Evolutionary conservation across 2,888 invertebrate genomes (phyloP), one percentile per base, ranked within the genome.

Genomic region (Melipona beecheii): DNA sequence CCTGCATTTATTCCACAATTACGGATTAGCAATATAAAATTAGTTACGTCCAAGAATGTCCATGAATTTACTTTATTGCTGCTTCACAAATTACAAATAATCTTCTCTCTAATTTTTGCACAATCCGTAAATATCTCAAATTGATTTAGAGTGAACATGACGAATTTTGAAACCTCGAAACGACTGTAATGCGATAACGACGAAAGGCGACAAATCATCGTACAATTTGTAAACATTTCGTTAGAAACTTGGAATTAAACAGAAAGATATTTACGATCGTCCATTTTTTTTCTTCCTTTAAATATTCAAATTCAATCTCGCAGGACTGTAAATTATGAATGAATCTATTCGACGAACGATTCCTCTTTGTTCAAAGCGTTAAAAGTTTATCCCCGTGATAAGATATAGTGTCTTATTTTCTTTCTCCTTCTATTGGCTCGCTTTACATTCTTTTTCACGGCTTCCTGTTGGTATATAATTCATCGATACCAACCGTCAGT

Each of bases 341-440:
- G 31, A 52, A 64, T 66, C 31, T 49, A 19, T 49, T 49, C 27
- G 36, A n/a, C 4, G 60, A 65, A 31, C 62, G 62, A 31, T 52
- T 4, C 43, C 31, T 31, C 52, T 81, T 49, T 50, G 43, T 62
- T 64, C 71, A 6, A 64, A 50, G 9, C 1, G 9, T 9, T 36
- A 36, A 36, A 43, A 43, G 9, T 43, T 43, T 52, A 52, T 64
- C 9, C 24, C 36, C 2, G 6, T 56, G n/a, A n/a, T n/a, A n/a
- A 24, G 56, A 50, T 58, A 56, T 36, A 58, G 27, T 65, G 31
- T 64, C 58, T 80, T 70, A 74, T 65, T 74, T 81, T 49, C 52
- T 74, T 58, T 43, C 24, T 50, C 27, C 15, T 58, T 17, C 5
- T 27, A 24, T n/a, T 13, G 49, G 27, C 11, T 15, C 66, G 49